Evolutionary conservation across 2,888 invertebrate species (phyloP), one percentile per base, ranked within the genome.

Genomic region (Euclidia mi): DNA sequence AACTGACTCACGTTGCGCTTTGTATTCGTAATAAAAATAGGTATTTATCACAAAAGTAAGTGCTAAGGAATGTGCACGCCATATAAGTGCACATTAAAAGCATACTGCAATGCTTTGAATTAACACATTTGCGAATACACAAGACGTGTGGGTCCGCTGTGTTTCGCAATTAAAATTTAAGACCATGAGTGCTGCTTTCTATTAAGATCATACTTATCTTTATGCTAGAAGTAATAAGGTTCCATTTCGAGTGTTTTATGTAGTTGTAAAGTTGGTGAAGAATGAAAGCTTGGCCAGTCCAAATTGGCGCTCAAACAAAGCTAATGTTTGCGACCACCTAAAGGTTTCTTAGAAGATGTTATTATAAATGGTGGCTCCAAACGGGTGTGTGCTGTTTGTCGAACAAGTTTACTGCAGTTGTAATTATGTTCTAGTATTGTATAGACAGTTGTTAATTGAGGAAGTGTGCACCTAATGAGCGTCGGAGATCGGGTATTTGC

Each of bases 241-340:
- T 50, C 45, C 60, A 61, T 74, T 74, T 71, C 37, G 38, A 38
- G 32, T 57, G 58, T n/a, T 68, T 65, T 57, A 56, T 28, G 29
- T 45, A 53, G 47, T 57, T 15, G 25, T 58, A 77, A 53, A 70
- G 65, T 67, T 85, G 73, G 85, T 79, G n/a, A 37, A 28, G 65
- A 58, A 69, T 69, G 77, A 76, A 81, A 82, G 85, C 81, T 76
- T 70, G 77, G 73, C 71, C 84, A 79, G 82, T 87, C 87, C 82
- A 90, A 92, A 92, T 91, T 90, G 88, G 84, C 86, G 85, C 78
- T 84, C 87, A 92, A 92, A 91, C 89, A 92, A 87, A 81, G 79
- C 76, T 72, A 60, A 67, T 93, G 88, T 93, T 94, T 93, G 92
- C 89, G 92, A 92, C 93, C 93, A 94, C 93, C 92, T 90, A 78